Evolutionary conservation across 2,888 invertebrate species (phyloP), one percentile per base, ranked within the genome.

Genomic region (Chrysomela aeneicollis): DNA sequence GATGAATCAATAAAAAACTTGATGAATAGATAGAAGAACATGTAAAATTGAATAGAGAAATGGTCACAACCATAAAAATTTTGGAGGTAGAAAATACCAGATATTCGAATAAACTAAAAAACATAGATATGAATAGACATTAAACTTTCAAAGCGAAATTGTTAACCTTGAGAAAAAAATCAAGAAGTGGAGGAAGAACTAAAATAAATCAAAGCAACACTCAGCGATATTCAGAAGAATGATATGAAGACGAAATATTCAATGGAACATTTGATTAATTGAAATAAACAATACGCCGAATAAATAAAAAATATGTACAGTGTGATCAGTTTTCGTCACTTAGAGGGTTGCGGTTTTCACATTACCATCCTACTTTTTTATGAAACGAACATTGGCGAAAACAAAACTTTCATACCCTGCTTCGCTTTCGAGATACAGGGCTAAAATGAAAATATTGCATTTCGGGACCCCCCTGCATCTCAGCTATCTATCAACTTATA

Each of bases 11-110:
- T 15, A 47, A 15, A 47, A 47, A 2, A 1, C 10, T 47, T 18
- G 18, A 47, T 4, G 47, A 47, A 47, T 15, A 47, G 47, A 47
- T 47, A 47, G 10, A 47, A 17, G 1, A 47, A 47, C 47, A 47
- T 17, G 10, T 47, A 15, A 47, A 47, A 47, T 47, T 47, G 10
- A 47, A 47, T 47, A 47, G 15, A 47, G 15, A 47, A 15, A 47
- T 47, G 47, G 47, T 8, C 47, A 47, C 47, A 47, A 47, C 47
- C 15, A 47, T 47, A 15, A 47, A 47, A 47, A 47, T 47, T 18
- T 47, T 47, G 9, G 47, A 47, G 47, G 47, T 18, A 17, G 47
- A 47, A 47, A 15, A 15, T 18, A 47, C 15, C 1, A 35, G 35
- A 35, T 35, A 35, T 35, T 6, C 6, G 10, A 35, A 10, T 35